Evolutionary conservation across 2,797 vertebrate genomes (phyloP).

Genomic region (Rhinophrynus dorsalis): DNA sequence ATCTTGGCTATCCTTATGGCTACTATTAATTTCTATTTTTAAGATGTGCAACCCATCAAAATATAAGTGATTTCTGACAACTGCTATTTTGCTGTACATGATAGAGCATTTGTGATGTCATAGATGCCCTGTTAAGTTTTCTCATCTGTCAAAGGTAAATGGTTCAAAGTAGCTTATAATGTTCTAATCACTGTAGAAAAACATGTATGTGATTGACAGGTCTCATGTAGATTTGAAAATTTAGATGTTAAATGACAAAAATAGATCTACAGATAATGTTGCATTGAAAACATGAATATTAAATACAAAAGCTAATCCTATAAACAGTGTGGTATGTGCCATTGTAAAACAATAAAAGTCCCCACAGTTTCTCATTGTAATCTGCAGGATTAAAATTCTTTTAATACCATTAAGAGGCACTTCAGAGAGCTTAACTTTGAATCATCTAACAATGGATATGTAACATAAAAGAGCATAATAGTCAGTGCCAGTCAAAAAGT

Average conservation of each 20-base stretch:
- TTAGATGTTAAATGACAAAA: slow-evolving; percentile 11
- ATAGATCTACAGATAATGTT: slow-evolving; percentile 26
- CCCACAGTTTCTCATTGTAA: neutral
- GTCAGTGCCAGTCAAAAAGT: slow-evolving; percentile 12
- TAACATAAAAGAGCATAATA: neutral
- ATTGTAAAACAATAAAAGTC: slow-evolving; percentile 16
- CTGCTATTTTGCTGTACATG: slow-evolving; percentile 22
- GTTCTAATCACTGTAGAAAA: slow-evolving; percentile 35
- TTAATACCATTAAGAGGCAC: slow-evolving; percentile 39
- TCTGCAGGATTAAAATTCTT: slow-evolving; percentile 15
- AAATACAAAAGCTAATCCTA: slow-evolving; percentile 8
- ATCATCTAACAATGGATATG: slow-evolving; percentile 28
- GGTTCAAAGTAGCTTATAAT: slow-evolving; percentile 31
- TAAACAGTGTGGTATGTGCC: neutral
- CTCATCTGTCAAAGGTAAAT: slow-evolving; percentile 41
- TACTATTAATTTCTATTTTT: neutral
- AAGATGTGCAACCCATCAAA: slow-evolving; percentile 16
- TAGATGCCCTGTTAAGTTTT: slow-evolving; percentile 20
- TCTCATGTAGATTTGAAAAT: slow-evolving; percentile 4
- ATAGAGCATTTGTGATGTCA: slow-evolving; percentile 30
- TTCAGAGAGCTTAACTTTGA: slow-evolving; percentile 32
- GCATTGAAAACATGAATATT: slow-evolving; percentile 19
- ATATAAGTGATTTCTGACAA: slow-evolving; percentile 30
- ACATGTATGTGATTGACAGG: slow-evolving; percentile 8
- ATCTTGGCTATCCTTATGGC: too few relatives aligned